A percentile compares a stretch with the other conserved stretches of the same genome.
These are phyloP conservation scores for Zosterops japonicus DNA, from an alignment of 2,113 vertebrate species.

Conservation along the genomic window DNA sequence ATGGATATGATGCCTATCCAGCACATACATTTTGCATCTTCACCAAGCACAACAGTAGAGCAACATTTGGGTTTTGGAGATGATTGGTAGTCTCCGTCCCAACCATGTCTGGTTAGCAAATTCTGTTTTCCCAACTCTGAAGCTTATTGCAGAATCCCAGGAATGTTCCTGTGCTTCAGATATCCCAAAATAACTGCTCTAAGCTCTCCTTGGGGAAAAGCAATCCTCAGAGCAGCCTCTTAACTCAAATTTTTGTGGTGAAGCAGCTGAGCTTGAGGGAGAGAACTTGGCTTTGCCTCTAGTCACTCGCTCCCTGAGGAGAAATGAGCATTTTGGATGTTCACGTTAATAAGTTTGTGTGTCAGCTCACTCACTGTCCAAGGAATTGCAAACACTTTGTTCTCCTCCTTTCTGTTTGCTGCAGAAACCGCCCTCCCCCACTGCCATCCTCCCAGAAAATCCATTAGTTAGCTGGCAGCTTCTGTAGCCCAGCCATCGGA, in stretches of 20 bases:
- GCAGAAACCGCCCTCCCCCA: neutral
- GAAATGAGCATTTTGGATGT: slow-evolving; percentile 7
- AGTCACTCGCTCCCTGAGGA: slow-evolving; percentile 1
- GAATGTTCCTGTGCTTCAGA: slow-evolving; percentile 73
- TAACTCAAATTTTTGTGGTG: slow-evolving; percentile 38
- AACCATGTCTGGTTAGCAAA: slow-evolving; percentile 8
- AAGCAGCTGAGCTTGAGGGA: slow-evolving; percentile 38
- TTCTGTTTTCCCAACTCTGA: slow-evolving; percentile 69
- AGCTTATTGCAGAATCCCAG: slow-evolving; percentile 69
- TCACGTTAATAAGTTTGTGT: slow-evolving; percentile 21
- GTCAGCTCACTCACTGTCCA: neutral
- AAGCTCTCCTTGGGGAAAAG: slow-evolving; percentile 61
- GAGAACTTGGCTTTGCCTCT: slow-evolving; percentile 23
- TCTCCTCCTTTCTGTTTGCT: neutral
- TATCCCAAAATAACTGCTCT: slow-evolving; percentile 75
- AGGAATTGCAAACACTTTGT: slow-evolving; percentile 20
- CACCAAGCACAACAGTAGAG: neutral
- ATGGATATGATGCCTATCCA: neutral
- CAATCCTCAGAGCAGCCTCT: slow-evolving; percentile 46
- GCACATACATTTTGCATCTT: neutral
- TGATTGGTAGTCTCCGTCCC: neutral
- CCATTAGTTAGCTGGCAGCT: neutral
- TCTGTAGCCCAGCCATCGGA: neutral
- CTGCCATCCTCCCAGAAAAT: neutral
- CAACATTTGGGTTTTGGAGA: neutral